Conservation (phyloP, 2,797 vertebrate genomes). For the Sparus aurata region DNA sequence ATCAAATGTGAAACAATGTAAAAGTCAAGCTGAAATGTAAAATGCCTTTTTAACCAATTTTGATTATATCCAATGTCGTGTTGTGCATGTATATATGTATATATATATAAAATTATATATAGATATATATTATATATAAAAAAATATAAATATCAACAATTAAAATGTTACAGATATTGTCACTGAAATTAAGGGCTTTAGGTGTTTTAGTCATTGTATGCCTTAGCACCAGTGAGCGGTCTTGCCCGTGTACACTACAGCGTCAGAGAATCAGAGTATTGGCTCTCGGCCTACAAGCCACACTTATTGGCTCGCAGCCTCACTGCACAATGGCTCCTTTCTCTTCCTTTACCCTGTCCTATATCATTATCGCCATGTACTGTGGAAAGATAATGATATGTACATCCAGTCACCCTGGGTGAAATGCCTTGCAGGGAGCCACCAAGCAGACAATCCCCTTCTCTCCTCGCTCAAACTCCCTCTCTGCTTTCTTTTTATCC, state of each 20-base stretch:
- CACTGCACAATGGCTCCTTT: slow-evolving; percentile 48
- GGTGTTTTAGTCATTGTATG: slow-evolving; percentile 2
- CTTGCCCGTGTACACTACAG: slow-evolving; percentile 7
- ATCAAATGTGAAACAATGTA: too few species aligned
- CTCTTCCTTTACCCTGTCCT: slow-evolving; percentile 42
- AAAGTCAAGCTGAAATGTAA: too few species aligned
- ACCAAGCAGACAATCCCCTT: slow-evolving; percentile 25
- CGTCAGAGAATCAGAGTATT: slow-evolving; percentile 14
- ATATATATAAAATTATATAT: too few species aligned
- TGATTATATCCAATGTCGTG: too few species aligned
- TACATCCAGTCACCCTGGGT: slow-evolving; percentile 59
- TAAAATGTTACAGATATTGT: not conserved
- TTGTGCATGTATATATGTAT: too few species aligned
- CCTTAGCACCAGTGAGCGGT: slow-evolving; percentile 2
- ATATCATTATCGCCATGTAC: slow-evolving; percentile 50
- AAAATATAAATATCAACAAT: too few species aligned
- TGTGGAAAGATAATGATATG: slow-evolving; percentile 54
- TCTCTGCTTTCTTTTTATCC: slow-evolving; percentile 29
- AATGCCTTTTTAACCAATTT: too few species aligned
- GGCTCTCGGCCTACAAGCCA: slow-evolving; percentile 34
- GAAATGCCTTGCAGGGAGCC: slow-evolving; percentile 45
- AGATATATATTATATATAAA: too few species aligned
- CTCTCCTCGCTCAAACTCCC: slow-evolving; percentile 25
- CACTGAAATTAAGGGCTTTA: not conserved
- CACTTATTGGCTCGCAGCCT: slow-evolving; percentile 39